Evolutionary conservation across 2,888 invertebrate species (phyloP).

Genomic region (Cenopis cana): DNA sequence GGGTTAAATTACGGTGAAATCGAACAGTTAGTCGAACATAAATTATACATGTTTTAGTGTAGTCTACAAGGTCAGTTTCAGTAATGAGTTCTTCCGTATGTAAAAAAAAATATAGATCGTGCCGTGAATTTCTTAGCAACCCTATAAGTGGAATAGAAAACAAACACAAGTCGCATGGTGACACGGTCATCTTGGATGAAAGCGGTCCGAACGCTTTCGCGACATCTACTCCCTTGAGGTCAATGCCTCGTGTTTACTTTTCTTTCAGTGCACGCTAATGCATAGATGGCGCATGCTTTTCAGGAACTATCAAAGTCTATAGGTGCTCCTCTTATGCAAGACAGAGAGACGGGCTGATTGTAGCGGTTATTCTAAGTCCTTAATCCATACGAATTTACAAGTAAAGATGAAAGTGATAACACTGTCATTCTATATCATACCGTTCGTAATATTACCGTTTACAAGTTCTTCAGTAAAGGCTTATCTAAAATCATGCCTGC

Average conservation of each 20-base stretch:
- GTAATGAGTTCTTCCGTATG: not conserved
- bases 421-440: not conserved
- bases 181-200: slow-evolving; percentile 44
- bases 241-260: slow-evolving; percentile 35
- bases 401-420: not conserved
- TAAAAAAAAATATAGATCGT: not conserved
- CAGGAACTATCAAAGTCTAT: not conserved
- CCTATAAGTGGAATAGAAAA: slow-evolving; percentile 41
- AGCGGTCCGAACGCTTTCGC: slow-evolving; percentile 43
- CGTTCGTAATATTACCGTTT: too few species aligned
- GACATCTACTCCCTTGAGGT: slow-evolving; percentile 38
- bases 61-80: not conserved
- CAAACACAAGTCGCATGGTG: slow-evolving; percentile 30
- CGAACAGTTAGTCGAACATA: too few species aligned
- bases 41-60: not conserved
- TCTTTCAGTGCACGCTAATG: slow-evolving; percentile 26
- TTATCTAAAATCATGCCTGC: not conserved
- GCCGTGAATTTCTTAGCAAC: slow-evolving; percentile 8
- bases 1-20: too few species aligned
- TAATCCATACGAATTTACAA: not conserved
- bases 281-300: slow-evolving; percentile 2
- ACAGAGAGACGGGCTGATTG: not conserved
- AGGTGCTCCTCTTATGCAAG: too few species aligned
- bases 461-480: not conserved
- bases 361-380: not conserved